Evolutionary conservation across 1,140 invertebrate genomes (phyloP).

Genomic region (Sipha flava): DNA sequence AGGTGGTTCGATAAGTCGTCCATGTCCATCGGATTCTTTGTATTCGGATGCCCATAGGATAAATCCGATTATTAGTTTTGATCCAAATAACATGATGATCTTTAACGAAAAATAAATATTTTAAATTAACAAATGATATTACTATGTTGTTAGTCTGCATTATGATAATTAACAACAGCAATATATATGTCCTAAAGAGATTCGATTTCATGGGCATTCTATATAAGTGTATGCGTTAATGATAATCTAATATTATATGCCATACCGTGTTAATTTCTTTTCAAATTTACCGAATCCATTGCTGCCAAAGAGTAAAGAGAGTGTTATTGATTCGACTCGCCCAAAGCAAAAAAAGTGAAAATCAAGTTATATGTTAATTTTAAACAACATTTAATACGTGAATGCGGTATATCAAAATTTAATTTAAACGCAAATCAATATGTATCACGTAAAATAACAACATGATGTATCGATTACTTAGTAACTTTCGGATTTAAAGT

Average conservation of each 20-base stretch:
- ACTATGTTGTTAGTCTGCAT: not conserved
- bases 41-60: not conserved
- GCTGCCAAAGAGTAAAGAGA: not conserved
- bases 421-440: too few species aligned
- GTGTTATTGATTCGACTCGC: not conserved
- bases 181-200: not conserved
- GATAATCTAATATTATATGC: not conserved
- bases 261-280: not conserved
- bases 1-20: constrained; percentile 73
- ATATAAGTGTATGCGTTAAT: too few species aligned
- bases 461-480: not conserved
- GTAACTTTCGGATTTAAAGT: not conserved
- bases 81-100: not conserved
- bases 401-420: too few species aligned
- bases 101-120: not conserved
- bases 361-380: not conserved
- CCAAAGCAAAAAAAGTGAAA: not conserved
- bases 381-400: not conserved
- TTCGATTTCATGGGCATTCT: not conserved
- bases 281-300: not conserved
- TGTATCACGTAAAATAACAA: not conserved
- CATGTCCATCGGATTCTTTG: constrained; percentile 48
- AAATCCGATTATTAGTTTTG: not conserved
- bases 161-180: not conserved
- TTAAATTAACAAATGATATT: not conserved